phyloP scores from a whole-genome alignment of 2,113 vertebrate species.

The Phylloscopus trochiloides region DNA sequence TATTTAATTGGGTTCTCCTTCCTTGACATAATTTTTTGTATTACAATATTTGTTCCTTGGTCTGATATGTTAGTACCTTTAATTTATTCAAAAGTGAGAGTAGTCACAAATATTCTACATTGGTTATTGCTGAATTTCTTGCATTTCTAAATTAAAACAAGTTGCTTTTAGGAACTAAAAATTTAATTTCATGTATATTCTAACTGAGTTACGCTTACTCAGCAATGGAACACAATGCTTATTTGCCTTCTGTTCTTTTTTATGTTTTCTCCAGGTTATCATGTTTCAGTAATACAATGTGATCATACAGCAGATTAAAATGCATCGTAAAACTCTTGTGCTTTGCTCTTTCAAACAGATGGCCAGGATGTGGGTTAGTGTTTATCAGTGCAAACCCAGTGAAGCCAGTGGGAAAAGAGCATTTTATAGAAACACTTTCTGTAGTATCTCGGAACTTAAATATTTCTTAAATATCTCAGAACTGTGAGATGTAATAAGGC shows the following conservation, averaged over 20 bases:
- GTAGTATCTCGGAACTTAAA: background rate
- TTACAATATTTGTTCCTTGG: background rate
- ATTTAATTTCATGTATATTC: background rate
- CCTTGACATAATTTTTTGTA: background rate
- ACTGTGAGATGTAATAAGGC: background rate
- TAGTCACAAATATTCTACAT: background rate
- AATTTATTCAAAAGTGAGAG: background rate
- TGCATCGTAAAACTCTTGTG: rapidly evolving
- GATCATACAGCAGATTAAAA: background rate
- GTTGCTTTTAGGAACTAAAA: background rate
- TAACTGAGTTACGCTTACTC: background rate
- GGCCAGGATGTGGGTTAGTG: background rate
- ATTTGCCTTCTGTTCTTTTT: background rate
- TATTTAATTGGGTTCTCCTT: background rate
- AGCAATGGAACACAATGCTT: background rate
- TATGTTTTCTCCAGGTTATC: background rate
- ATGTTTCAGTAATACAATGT: background rate
- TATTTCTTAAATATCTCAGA: background rate
- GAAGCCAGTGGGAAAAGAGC: background rate
- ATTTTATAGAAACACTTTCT: background rate
- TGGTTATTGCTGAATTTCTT: background rate
- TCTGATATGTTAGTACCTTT: background rate
- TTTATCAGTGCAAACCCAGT: background rate
- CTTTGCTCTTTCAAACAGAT: background rate
- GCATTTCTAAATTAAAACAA: background rate